phyloP scores from a whole-genome alignment of 2,888 invertebrate genomes.

The Tachina lurida region DNA sequence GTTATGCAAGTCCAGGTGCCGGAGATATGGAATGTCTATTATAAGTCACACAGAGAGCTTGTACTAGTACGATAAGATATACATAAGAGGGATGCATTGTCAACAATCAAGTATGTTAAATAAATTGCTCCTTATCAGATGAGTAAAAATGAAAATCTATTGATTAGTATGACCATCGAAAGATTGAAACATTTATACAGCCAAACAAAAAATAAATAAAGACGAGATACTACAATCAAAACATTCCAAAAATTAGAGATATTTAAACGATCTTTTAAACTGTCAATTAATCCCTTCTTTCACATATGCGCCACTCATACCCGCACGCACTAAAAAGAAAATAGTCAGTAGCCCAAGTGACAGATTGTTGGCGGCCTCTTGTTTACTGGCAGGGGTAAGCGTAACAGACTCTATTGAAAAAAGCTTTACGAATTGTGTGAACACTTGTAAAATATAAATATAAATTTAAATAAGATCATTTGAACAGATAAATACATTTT shows the following conservation, averaged over 20 bases:
- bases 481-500: conserved; percentile 51
- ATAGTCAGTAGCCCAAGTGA: conserved; percentile 52
- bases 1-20: conserved; percentile 32
- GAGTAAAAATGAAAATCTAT: conserved; percentile 51
- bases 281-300: conserved; percentile 38
- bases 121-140: conserved; percentile 69
- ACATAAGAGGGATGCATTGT: conserved; percentile 2
- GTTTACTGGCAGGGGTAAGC: conserved; percentile 22
- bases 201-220: not conserved
- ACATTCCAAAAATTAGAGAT: not conserved
- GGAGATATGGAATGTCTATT: conserved; percentile 23
- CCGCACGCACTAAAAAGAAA: conserved; percentile 4
- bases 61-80: conserved; percentile 37
- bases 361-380: conserved; percentile 24
- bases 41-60: conserved; percentile 5
- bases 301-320: not conserved
- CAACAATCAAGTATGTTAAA: conserved; percentile 70
- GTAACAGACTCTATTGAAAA: conserved; percentile 47
- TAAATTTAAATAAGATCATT: conserved; percentile 69
- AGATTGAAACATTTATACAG: conserved; percentile 67
- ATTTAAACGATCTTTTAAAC: conserved; percentile 55
- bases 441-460: conserved; percentile 71
- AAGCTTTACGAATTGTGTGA: conserved; percentile 56
- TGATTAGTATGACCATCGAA: conserved; percentile 41
- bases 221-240: not conserved